Conservation (phyloP, 2,888 invertebrate species). For the Dasysyrphus albostriatus region DNA sequence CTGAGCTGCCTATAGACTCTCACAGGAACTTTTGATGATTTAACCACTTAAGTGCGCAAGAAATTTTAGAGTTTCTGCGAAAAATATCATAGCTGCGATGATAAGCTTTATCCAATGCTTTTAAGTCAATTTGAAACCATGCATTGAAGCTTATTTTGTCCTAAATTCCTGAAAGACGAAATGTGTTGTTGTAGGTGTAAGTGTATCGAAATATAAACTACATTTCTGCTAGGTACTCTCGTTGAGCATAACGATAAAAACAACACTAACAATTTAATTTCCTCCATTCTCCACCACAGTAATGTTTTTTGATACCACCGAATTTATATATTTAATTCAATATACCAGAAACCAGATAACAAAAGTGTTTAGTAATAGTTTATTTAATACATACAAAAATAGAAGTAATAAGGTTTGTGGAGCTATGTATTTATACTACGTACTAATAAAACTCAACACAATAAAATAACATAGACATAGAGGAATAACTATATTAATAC, state of each 20-base stretch:
- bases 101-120: no score
- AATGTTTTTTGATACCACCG: no score
- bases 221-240: neutral
- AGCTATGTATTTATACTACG: slow-evolving; percentile 14
- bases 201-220: neutral
- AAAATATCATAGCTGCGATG: no score
- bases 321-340: neutral
- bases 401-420: slow-evolving; percentile 22
- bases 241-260: neutral
- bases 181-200: neutral
- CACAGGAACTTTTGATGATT: no score
- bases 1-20: no score
- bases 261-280: neutral
- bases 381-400: slow-evolving; percentile 51
- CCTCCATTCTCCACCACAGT: no score
- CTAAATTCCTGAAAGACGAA: no score
- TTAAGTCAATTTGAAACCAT: no score
- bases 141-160: no score
- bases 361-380: slow-evolving; percentile 16
- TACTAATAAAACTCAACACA: slow-evolving; percentile 31
- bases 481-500: slow-evolving; percentile 30
- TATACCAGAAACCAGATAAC: neutral
- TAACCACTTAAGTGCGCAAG: no score
- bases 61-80: no score
- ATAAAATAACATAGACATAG: slow-evolving; percentile 9